A percentile compares a stretch with the other conserved stretches of the same genome.
Conservation (phyloP, 2,113 vertebrate species). For the Apistogramma diplotaenia region DNA sequence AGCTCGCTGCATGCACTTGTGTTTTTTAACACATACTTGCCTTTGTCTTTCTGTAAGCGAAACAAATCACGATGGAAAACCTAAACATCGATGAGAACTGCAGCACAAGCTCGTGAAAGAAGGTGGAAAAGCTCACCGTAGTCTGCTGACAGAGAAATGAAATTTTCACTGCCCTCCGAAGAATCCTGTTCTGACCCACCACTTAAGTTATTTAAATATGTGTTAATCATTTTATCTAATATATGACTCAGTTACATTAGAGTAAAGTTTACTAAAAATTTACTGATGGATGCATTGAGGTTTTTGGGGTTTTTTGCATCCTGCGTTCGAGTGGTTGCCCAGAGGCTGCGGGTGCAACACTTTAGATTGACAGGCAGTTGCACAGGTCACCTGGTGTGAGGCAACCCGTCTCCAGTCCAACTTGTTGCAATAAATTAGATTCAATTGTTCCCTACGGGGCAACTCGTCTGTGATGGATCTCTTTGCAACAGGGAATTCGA, state of each 20-base stretch:
- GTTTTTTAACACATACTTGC: background rate
- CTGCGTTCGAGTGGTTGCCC: too few species aligned
- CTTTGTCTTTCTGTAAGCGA: slow-evolving; percentile 8
- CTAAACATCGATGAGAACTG: background rate
- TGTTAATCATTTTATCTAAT: background rate
- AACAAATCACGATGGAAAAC: background rate
- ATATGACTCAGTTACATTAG: background rate
- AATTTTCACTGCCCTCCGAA: background rate
- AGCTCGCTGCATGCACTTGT: slow-evolving; percentile 27
- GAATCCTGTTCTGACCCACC: background rate
- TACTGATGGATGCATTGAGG: too few species aligned
- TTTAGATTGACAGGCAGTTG: too few species aligned
- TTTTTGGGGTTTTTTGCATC: too few species aligned
- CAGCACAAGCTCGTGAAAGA: background rate
- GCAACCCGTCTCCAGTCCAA: too few species aligned
- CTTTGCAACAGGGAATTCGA: too few species aligned
- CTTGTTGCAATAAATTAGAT: too few species aligned
- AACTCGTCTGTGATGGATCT: too few species aligned
- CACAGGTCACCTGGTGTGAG: too few species aligned
- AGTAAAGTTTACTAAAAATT: background rate
- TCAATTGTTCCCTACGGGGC: too few species aligned
- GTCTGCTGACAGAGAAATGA: background rate
- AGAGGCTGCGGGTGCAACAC: too few species aligned
- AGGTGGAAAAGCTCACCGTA: background rate
- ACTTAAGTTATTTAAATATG: background rate